These are phyloP conservation scores for Microtus richardsoni DNA, from an alignment of 2,113 vertebrate genomes.

Conservation along the genomic window DNA sequence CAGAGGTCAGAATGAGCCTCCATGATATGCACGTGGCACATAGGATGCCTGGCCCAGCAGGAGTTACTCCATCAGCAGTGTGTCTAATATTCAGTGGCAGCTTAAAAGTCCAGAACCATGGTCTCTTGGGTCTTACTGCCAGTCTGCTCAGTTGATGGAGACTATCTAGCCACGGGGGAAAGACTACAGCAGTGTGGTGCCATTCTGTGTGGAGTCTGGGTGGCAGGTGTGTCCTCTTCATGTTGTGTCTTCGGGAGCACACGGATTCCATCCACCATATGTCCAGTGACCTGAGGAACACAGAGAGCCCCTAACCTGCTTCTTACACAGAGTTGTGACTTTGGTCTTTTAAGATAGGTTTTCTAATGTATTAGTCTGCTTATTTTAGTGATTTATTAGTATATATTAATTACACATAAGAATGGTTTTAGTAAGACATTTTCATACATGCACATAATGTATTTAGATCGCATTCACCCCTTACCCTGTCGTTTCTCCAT, in stretches of 20 bases:
- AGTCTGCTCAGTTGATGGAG: not conserved
- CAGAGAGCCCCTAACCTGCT: not conserved
- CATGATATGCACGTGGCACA: not conserved
- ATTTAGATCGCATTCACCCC: not conserved
- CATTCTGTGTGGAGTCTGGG: rapidly evolving
- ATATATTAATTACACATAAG: not conserved
- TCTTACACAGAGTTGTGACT: not conserved
- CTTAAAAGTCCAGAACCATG: not conserved
- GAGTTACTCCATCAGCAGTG: not conserved
- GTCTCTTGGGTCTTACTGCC: not conserved
- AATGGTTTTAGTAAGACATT: not conserved
- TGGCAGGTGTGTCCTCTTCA: no score
- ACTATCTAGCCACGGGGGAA: not conserved
- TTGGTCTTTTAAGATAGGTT: not conserved
- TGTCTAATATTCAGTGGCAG: not conserved
- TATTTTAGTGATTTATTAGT: not conserved
- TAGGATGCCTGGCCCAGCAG: not conserved
- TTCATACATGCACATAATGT: not conserved
- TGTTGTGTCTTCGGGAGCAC: not conserved
- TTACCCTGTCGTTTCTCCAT: not conserved
- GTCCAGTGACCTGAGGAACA: not conserved
- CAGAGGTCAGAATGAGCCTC: not conserved
- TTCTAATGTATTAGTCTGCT: not conserved
- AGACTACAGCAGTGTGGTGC: not conserved
- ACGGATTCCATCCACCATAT: not conserved